Conservation (phyloP, 2,797 vertebrate genomes). For the Avahi laniger region DNA sequence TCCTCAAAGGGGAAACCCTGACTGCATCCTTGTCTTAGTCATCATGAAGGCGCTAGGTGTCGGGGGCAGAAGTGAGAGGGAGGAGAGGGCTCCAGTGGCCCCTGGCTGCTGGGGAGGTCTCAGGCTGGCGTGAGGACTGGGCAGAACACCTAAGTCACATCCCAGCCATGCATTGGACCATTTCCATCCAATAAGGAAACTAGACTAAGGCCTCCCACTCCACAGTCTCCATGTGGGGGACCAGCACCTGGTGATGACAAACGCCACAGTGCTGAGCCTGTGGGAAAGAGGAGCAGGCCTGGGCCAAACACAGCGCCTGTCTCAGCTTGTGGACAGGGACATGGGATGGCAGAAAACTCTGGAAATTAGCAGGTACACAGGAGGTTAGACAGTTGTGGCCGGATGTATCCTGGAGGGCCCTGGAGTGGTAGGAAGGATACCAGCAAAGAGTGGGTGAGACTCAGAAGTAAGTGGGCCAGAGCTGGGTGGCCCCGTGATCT, state of each 20-base stretch:
- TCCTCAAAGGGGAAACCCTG: too few relatives aligned
- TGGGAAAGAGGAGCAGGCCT: neutral
- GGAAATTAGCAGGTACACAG: too few relatives aligned
- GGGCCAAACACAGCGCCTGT: neutral
- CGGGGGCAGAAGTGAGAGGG: neutral
- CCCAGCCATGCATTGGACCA: neutral
- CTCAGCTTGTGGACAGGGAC: neutral
- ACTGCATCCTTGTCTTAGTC: too few relatives aligned
- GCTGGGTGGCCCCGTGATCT: neutral
- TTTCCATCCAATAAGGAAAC: neutral
- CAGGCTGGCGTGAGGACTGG: neutral
- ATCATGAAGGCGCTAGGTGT: too few relatives aligned
- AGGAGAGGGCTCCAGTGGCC: neutral
- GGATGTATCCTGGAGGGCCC: neutral
- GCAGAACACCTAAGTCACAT: accelerated
- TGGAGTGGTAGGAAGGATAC: neutral
- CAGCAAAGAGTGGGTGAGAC: neutral
- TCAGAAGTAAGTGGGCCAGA: neutral
- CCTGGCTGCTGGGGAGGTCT: too few relatives aligned
- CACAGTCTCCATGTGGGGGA: neutral
- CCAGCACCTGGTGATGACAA: neutral
- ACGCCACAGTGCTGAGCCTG: neutral
- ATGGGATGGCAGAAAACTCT: too few relatives aligned
- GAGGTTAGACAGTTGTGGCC: neutral
- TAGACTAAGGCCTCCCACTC: neutral